Evolutionary conservation across 1,140 invertebrate genomes (phyloP).

Genomic region (Pinna nobilis): DNA sequence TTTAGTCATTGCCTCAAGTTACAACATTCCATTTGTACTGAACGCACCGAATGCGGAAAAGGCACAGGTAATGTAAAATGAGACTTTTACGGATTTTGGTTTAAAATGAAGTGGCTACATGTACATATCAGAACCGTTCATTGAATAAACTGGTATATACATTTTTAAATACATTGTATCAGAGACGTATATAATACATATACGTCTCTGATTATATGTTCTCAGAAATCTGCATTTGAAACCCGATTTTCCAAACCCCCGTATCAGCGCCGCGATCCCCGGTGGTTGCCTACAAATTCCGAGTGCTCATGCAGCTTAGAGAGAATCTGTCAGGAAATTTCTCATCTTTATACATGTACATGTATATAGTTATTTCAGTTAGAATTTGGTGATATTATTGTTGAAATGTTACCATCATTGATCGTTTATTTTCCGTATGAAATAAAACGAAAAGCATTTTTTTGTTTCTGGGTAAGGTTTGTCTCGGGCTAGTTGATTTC

Average conservation of each 20-base stretch:
- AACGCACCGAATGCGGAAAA: background rate
- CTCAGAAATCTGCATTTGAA: background rate
- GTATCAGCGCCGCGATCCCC: background rate
- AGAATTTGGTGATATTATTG: no score
- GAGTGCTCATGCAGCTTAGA: background rate
- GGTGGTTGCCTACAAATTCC: background rate
- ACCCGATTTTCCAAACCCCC: background rate
- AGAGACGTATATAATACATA: background rate
- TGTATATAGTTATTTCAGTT: background rate
- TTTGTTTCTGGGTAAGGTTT: no score
- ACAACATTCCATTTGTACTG: constrained; percentile 28
- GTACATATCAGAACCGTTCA: background rate
- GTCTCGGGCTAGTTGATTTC: no score
- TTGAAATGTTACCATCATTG: no score
- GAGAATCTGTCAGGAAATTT: background rate
- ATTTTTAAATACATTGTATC: background rate
- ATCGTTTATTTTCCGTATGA: no score
- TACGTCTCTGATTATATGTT: background rate
- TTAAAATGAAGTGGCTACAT: background rate
- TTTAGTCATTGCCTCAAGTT: constrained; percentile 2
- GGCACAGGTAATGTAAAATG: background rate
- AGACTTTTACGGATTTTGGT: background rate
- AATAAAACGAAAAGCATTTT: no score
- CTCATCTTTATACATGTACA: background rate
- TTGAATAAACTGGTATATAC: background rate